Percentiles rank a stretch among this genome's conserved stretches.
Conservation (phyloP, 1,140 invertebrate genomes). For the Marisa cornuarietis region DNA sequence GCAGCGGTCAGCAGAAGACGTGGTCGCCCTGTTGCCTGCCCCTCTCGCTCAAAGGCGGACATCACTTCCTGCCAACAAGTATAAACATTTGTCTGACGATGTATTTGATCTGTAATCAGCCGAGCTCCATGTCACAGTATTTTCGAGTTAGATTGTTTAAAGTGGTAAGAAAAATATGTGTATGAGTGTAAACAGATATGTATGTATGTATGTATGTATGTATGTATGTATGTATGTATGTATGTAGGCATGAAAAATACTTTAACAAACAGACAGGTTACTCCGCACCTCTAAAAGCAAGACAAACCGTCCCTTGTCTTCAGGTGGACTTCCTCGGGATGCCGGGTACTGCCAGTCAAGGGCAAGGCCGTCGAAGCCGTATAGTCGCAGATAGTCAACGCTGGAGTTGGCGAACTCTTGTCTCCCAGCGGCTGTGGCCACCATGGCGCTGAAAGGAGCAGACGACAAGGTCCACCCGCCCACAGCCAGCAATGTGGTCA, state of each 20-base stretch:
- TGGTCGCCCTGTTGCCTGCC: constrained; percentile 20
- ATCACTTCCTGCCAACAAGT: constrained; percentile 38
- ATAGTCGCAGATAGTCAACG: constrained; percentile 81
- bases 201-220: too few species aligned
- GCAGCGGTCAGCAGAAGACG: constrained; percentile 61
- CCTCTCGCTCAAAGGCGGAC: constrained; percentile 34
- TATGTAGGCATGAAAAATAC: too few species aligned
- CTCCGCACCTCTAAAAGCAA: background rate
- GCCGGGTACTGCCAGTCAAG: constrained; percentile 61
- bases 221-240: too few species aligned
- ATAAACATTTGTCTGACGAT: too few species aligned
- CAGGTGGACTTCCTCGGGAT: constrained; percentile 17
- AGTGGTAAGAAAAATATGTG: too few species aligned
- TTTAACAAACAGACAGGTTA: too few species aligned
- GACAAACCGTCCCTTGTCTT: background rate
- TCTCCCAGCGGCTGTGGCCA: constrained; percentile 38
- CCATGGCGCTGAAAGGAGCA: constrained; percentile 70
- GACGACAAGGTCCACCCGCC: constrained; percentile 98
- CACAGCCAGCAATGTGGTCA: constrained; percentile 92
- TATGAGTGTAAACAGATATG: too few species aligned
- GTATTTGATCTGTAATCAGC: too few species aligned
- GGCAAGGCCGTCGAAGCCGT: constrained; percentile 46
- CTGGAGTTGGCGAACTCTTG: constrained; percentile 65
- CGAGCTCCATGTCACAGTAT: too few species aligned
- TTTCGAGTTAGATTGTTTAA: too few species aligned